Percentiles rank a stretch among this genome's conserved stretches.
Conservation (phyloP, 1,140 invertebrate genomes). For the Trachymyrmex septentrionalis region DNA sequence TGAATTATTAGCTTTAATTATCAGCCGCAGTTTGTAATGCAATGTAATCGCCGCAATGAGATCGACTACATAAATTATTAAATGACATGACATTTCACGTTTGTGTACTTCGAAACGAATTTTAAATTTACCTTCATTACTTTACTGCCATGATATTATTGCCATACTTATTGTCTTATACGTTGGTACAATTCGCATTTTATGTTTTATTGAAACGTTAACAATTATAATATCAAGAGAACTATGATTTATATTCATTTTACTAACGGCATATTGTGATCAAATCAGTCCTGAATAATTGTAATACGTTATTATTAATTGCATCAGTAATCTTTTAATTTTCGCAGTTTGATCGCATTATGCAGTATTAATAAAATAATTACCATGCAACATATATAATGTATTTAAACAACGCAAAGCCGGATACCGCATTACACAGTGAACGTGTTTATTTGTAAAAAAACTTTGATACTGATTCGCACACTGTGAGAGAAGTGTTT, state of each 20-base stretch:
- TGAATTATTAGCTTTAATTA: constrained; percentile 43
- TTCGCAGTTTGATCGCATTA: constrained; percentile 21
- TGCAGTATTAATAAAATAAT: constrained; percentile 49
- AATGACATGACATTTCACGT: neutral
- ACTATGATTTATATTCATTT: constrained; percentile 45
- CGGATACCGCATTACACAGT: neutral
- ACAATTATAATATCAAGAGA: neutral
- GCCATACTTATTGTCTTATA: neutral
- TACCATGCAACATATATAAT: neutral
- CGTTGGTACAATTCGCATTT: neutral
- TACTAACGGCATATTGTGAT: constrained; percentile 12
- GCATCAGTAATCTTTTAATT: constrained; percentile 55
- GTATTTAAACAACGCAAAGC: constrained; percentile 8
- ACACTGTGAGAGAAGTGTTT: no score
- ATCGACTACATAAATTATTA: neutral
- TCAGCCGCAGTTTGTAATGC: neutral
- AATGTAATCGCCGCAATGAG: neutral
- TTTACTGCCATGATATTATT: neutral
- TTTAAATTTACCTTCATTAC: neutral
- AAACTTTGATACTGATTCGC: neutral
- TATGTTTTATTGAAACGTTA: constrained; percentile 30
- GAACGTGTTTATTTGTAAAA: neutral
- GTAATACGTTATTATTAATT: constrained; percentile 35
- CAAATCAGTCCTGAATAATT: constrained; percentile 44
- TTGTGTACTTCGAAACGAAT: neutral